Percentiles rank a stretch among this genome's conserved stretches.
These are phyloP conservation scores for Tetrapedia diversipes DNA, from an alignment of 2,888 invertebrate species.

Conservation along the genomic window DNA sequence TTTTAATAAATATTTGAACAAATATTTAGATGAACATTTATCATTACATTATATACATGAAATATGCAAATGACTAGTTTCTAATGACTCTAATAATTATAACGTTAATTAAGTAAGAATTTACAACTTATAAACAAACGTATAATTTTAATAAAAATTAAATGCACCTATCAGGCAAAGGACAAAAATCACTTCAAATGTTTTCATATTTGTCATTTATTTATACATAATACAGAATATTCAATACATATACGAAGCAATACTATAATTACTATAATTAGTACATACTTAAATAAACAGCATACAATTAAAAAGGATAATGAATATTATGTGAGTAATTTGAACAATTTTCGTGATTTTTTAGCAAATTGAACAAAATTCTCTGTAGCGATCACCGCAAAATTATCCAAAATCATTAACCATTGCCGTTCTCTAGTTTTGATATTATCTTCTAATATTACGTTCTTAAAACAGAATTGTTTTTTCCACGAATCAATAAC, in stretches of 20 bases:
- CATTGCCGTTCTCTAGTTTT: slow-evolving; percentile 41
- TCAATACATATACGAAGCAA: not conserved
- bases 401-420: slow-evolving; percentile 47
- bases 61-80: too few species aligned
- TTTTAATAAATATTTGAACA: slow-evolving; percentile 1
- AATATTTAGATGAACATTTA: too few species aligned
- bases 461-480: slow-evolving; percentile 7
- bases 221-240: not conserved
- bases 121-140: not conserved
- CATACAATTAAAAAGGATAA: not conserved
- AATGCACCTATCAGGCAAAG: not conserved
- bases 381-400: slow-evolving; percentile 18
- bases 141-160: not conserved
- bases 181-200: not conserved
- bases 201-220: not conserved
- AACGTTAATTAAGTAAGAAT: too few species aligned
- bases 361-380: slow-evolving; percentile 39
- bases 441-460: slow-evolving; percentile 5
- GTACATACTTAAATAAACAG: not conserved
- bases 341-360: slow-evolving; percentile 32
- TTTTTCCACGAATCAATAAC: slow-evolving; percentile 55
- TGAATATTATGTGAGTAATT: slow-evolving; percentile 23
- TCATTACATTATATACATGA: not conserved
- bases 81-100: too few species aligned
- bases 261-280: not conserved